Conservation (phyloP, 2,113 vertebrate species). For the Platysteira castanea region DNA sequence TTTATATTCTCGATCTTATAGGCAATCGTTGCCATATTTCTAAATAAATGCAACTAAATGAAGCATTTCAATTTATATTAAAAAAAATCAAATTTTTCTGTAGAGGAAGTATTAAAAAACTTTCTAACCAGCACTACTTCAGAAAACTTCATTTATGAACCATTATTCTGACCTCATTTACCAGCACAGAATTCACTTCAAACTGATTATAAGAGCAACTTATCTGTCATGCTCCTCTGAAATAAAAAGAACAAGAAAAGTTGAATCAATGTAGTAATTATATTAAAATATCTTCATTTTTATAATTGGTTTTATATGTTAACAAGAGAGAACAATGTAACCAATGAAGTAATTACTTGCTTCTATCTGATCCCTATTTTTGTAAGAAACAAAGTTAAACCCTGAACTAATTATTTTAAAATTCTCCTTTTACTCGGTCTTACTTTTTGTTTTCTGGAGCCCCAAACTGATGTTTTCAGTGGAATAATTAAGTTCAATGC, state of each 20-base stretch:
- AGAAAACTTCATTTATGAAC: constrained; percentile 16
- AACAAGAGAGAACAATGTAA: constrained; percentile 9
- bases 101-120: neutral
- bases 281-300: constrained; percentile 10
- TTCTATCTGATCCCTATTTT: neutral
- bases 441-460: neutral
- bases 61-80: neutral
- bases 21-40: neutral
- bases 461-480: neutral
- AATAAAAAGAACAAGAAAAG: constrained; percentile 25
- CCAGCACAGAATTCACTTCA: neutral
- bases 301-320: constrained; percentile 10
- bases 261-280: neutral
- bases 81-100: neutral
- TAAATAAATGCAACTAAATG: neutral
- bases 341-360: neutral
- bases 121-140: neutral
- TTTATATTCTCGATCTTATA: neutral
- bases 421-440: neutral
- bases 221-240: constrained; percentile 16
- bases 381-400: neutral
- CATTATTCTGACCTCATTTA: constrained; percentile 42
- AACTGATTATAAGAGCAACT: constrained; percentile 20
- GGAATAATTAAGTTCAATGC: constrained; percentile 35
- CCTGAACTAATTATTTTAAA: constrained; percentile 2